Percentiles rank a stretch among this genome's conserved stretches.
These are phyloP conservation scores for Colinus virginianus DNA, from an alignment of 2,113 vertebrate genomes.

Conservation along the genomic window DNA sequence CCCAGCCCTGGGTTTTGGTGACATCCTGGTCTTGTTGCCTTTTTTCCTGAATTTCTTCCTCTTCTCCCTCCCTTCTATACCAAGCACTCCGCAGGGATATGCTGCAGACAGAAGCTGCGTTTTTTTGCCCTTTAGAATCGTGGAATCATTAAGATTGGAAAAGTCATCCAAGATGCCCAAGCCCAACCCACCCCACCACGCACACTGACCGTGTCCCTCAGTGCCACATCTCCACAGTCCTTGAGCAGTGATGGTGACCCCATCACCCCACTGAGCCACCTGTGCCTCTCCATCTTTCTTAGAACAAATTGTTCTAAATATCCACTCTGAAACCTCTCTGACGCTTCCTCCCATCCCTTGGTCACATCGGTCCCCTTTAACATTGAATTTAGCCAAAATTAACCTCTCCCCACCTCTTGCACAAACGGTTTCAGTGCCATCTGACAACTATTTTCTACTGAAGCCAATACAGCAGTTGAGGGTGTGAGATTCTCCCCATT, in stretches of 20 bases:
- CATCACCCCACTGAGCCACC: too few species aligned
- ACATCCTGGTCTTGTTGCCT: neutral
- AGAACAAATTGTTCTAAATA: too few species aligned
- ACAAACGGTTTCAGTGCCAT: fast-evolving
- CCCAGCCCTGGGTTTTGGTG: neutral
- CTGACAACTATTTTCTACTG: neutral
- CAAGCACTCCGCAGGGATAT: neutral
- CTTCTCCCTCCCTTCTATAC: neutral
- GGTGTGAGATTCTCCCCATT: neutral
- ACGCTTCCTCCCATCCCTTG: neutral
- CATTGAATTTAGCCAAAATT: neutral
- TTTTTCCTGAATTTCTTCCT: neutral
- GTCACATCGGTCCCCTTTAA: neutral
- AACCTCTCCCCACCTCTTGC: neutral
- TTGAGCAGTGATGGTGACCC: too few species aligned
- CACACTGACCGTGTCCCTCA: too few species aligned
- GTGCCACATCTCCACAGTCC: too few species aligned
- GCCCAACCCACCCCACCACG: too few species aligned
- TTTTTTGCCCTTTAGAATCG: neutral
- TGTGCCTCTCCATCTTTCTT: too few species aligned
- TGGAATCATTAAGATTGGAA: too few species aligned
- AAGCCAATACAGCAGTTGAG: neutral
- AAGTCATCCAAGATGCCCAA: too few species aligned
- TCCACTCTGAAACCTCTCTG: neutral
- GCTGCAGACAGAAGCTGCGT: neutral